Conservation (phyloP, 2,888 invertebrate genomes). For the Bhutanitis thaidina region DNA sequence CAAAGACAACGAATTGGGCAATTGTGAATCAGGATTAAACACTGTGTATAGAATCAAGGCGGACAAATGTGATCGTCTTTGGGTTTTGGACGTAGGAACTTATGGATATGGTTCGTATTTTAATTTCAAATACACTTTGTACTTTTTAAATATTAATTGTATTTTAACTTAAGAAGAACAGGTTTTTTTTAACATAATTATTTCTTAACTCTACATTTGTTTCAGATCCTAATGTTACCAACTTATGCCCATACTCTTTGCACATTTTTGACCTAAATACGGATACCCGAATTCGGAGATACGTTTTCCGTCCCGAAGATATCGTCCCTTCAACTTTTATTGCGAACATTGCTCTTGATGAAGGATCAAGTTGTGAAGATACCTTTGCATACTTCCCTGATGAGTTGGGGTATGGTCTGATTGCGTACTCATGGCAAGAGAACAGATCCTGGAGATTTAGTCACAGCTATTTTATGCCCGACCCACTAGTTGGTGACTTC, state of each 20-base stretch:
- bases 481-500: constrained; percentile 88
- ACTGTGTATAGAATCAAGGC: constrained; percentile 90
- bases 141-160: not conserved
- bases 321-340: constrained; percentile 89
- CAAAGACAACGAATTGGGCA: constrained; percentile 86
- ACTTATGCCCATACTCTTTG: constrained; percentile 89
- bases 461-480: constrained; percentile 90
- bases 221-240: constrained; percentile 77
- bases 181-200: too few species aligned
- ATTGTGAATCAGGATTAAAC: constrained; percentile 86
- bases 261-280: constrained; percentile 89
- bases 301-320: constrained; percentile 85
- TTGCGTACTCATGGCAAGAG: constrained; percentile 87
- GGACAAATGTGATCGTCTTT: constrained; percentile 88
- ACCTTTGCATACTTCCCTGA: constrained; percentile 90
- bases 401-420: constrained; percentile 89
- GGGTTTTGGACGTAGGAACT: constrained; percentile 92
- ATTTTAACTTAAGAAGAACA: not conserved
- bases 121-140: not conserved
- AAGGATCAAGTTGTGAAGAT: constrained; percentile 86
- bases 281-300: constrained; percentile 84
- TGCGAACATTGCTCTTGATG: constrained; percentile 91
- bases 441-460: constrained; percentile 89
- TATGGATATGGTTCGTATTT: constrained; percentile 84
- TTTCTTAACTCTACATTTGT: constrained; percentile 18